Evolutionary conservation across 2,888 invertebrate species (phyloP), one percentile per base, ranked within the genome.

Genomic region (Hydrotaea diabolus): DNA sequence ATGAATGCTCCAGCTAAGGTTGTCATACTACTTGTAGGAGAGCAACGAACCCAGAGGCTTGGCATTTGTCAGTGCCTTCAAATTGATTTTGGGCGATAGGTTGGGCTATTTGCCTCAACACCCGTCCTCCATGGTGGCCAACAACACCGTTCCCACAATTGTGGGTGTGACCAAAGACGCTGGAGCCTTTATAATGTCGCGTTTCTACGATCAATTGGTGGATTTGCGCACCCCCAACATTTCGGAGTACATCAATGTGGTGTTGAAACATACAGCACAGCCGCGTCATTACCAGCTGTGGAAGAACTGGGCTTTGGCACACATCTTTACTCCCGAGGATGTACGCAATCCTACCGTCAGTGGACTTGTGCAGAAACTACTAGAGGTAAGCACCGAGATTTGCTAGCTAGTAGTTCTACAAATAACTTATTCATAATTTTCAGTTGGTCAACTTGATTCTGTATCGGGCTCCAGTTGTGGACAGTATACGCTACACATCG

Each of bases 111-210:
- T 92, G 75, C 89, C 90, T 0, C 85, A 87, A 13, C 90, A 90
- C 79, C 92, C 92, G 0, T 90, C 90, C 0, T 84, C 89, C 4
- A 85, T 91, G 84, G 80, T 89, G 2, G 87, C 85, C 64, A 87
- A 86, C 43, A 88, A 87, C 17, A 87, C 88, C 8, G 91, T 92
- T 80, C 92, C 93, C 0, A 88, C 92, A 53, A 88, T 92, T 23
- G 91, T 92, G 21, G 93, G 94, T 1, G 93, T 94, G 0, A 91
- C 93, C 17, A 93, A 93, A 86, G 92, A 93, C 82, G 93, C 93
- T 69, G 93, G 93, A 11, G 92, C 93, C n/a, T 93, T 93, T 69
- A 90, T 93, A 57, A 82, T 93, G 57, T 91, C 91, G 80, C 90
- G 93, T 2, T 89, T 91, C 83, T 91, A 90, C 53, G 83, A 88